Percentiles rank a stretch among this genome's conserved stretches.
Conservation (phyloP, 2,888 invertebrate genomes). For the Cyclophora punctaria region DNA sequence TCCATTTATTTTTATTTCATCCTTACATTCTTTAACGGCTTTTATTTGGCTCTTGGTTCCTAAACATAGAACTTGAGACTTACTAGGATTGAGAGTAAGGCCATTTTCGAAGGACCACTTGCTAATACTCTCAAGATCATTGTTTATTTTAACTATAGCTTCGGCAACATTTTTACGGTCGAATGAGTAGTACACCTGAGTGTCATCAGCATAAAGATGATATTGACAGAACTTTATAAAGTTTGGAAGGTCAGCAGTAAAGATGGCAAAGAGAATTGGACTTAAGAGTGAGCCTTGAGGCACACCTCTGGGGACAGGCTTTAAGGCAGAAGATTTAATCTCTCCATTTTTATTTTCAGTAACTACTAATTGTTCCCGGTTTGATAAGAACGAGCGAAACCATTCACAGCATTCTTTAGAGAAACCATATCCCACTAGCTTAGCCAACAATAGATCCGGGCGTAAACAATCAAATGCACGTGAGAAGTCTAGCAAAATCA, state of each 20-base stretch:
- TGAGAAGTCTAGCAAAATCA: constrained; percentile 14
- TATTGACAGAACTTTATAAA: too few species aligned
- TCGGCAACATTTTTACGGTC: too few species aligned
- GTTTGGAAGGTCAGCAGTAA: not conserved
- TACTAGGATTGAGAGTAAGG: too few species aligned
- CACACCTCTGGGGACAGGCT: not conserved
- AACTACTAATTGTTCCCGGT: constrained; percentile 8
- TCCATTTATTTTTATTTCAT: not conserved
- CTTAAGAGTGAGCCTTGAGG: constrained; percentile 11
- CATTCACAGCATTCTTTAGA: constrained; percentile 3
- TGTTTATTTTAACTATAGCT: too few species aligned
- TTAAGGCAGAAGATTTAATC: too few species aligned
- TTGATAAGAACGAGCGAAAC: constrained; percentile 12
- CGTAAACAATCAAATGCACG: constrained; percentile 16
- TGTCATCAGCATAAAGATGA: too few species aligned
- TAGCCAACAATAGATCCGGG: constrained; percentile 4
- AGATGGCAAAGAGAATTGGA: not conserved
- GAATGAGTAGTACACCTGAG: too few species aligned
- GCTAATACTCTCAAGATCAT: too few species aligned
- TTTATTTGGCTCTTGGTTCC: too few species aligned
- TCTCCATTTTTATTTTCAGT: not conserved
- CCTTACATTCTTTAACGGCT: too few species aligned
- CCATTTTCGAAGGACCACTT: too few species aligned
- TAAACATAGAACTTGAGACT: too few species aligned
- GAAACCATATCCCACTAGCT: constrained; percentile 13